Evolutionary conservation across 2,113 vertebrate genomes (phyloP), one percentile per base, ranked within the genome.

Genomic region (Menura novaehollandiae): DNA sequence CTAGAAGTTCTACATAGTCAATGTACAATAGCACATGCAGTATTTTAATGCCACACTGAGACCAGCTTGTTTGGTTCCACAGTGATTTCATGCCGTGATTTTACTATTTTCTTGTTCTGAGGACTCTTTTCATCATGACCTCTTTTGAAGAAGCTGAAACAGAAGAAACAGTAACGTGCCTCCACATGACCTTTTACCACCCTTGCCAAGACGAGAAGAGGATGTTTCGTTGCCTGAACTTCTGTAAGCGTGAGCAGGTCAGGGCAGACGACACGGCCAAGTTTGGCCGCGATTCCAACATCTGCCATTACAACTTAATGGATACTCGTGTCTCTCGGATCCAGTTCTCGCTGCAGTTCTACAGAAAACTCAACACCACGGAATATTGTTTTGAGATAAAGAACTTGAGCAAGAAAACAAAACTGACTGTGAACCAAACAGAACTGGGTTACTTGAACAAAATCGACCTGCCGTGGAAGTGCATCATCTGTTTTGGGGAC

Each of bases 331-430:
- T 99, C 78, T 99, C 99, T 43, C 98, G 98, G 33, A 93, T 99
- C 73, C 99, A 99, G 97, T 98, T 99, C 88, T 91, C 97, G 17
- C 11, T 99, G 73, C 97, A 98, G 2, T 97, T 99, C 8, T 99
- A 99, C 96, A 98, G 97, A 44, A 97, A 93, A 0, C 93, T 98
- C 7, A 91, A 97, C 41, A 98, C 97, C 95, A 76, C 97, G 0
- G 96, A 98, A 10, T 85, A 98, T 47, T 97, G 95, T 16, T 99
- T 99, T 76, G 97, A 97, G 94, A 98, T 99, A 35, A 99, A 99
- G 98, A 99, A 99, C 95, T 53, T 99, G 97, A 99, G 99, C 96
- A 98, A 98, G 97, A 99, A 80, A 94, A 98, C 97, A 1, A 98
- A 58, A 3, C 43, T 99, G 75, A 46, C 84, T 0, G 98, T 99